phyloP scores from a whole-genome alignment of 2,888 invertebrate genomes.

The Cheilosia vulpina region DNA sequence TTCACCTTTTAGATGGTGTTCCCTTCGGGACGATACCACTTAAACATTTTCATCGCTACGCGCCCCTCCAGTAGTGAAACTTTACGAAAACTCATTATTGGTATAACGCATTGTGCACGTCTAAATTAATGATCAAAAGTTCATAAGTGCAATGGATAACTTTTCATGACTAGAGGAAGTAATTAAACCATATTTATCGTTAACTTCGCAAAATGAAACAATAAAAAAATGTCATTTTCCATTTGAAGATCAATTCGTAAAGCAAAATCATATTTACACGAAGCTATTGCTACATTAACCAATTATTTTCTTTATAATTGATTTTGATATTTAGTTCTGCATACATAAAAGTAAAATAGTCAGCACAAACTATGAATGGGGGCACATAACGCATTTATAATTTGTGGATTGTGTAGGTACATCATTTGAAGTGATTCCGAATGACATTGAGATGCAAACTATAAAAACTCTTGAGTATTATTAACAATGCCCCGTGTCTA shows the following conservation, averaged over 20 bases:
- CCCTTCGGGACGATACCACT: no score
- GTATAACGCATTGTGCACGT: neutral
- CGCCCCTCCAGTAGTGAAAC: neutral
- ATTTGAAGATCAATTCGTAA: neutral
- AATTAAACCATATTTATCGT: constrained; percentile 1
- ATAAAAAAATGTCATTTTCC: neutral
- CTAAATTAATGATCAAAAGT: constrained; percentile 1
- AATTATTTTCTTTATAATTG: neutral
- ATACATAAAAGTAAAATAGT: neutral
- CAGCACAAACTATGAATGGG: constrained; percentile 9
- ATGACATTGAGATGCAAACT: constrained; percentile 50
- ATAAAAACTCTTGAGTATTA: constrained; percentile 34
- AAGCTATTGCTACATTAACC: constrained; percentile 1
- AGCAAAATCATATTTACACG: neutral
- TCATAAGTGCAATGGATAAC: neutral
- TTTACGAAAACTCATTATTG: neutral
- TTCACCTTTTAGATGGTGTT: no score
- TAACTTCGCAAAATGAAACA: neutral
- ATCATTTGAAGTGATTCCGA: constrained; percentile 22
- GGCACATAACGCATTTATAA: constrained; percentile 25
- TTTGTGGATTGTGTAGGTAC: neutral
- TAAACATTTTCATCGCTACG: neutral
- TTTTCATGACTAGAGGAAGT: neutral
- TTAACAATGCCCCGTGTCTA: constrained; percentile 23
- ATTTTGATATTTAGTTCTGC: constrained; percentile 10